These are phyloP conservation scores for Galeopterus variegatus DNA, from an alignment of 2,113 vertebrate species.

Conservation along the genomic window DNA sequence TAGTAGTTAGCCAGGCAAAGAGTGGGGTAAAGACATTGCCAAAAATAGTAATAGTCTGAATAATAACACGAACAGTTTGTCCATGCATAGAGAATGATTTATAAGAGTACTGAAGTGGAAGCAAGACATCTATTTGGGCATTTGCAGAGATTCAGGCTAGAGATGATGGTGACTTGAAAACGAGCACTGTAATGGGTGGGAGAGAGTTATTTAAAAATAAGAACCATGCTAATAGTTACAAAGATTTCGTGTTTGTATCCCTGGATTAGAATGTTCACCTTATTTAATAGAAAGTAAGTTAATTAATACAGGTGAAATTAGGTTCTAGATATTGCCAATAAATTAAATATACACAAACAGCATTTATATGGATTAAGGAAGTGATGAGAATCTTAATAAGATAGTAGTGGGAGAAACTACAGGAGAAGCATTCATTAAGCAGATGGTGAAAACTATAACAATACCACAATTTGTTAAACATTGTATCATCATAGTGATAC, in stretches of 20 bases:
- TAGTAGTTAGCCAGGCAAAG: not conserved
- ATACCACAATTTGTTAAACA: constrained; percentile 17
- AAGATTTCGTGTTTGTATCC: not conserved
- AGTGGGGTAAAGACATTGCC: not conserved
- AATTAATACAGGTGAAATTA: constrained; percentile 35
- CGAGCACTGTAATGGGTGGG: not conserved
- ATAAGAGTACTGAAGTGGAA: not conserved
- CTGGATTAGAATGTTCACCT: constrained; percentile 35
- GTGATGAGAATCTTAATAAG: constrained; percentile 37
- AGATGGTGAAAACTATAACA: constrained; percentile 1
- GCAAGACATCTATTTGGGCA: not conserved
- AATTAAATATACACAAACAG: not conserved
- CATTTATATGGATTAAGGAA: constrained; percentile 20
- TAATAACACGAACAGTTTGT: not conserved
- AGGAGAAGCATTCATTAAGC: constrained; percentile 21
- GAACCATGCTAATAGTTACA: not conserved
- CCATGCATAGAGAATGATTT: constrained; percentile 7
- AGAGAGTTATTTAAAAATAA: constrained; percentile 9
- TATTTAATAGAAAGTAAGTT: not conserved
- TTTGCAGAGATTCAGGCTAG: not conserved
- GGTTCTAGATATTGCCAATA: not conserved
- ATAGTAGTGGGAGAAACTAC: constrained; percentile 14
- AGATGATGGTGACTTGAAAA: not conserved
- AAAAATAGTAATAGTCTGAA: not conserved
- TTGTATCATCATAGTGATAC: not conserved